These are phyloP conservation scores for Caenorhabditis angaria DNA, from an alignment of 2,888 invertebrate species.

Conservation along the genomic window DNA sequence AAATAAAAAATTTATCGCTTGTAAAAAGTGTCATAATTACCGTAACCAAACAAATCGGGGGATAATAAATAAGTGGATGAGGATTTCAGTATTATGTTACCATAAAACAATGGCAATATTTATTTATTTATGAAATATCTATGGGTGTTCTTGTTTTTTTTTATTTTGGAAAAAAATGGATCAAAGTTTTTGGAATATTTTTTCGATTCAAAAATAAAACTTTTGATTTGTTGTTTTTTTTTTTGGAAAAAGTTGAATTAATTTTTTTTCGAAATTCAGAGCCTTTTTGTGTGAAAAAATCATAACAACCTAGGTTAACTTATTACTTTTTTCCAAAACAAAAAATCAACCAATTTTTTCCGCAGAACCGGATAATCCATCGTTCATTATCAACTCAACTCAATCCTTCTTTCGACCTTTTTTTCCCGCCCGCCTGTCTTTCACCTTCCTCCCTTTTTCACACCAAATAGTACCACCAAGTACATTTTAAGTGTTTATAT, in stretches of 20 bases:
- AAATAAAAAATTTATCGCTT: neutral
- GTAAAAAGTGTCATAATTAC: constrained; percentile 4
- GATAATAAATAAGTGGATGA: neutral
- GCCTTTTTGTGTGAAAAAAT: too few species aligned
- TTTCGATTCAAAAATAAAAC: too few species aligned
- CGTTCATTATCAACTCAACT: neutral
- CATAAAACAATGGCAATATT: neutral
- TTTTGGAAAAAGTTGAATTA: too few species aligned
- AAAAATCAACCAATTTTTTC: too few species aligned
- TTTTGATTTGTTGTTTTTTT: too few species aligned
- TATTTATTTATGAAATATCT: neutral
- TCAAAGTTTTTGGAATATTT: too few species aligned
- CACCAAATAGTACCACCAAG: constrained; percentile 4
- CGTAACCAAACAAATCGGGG: constrained; percentile 1
- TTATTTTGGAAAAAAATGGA: neutral
- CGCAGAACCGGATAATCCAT: neutral
- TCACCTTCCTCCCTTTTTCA: constrained; percentile 7
- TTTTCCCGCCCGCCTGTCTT: constrained; percentile 18
- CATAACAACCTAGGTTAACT: too few species aligned
- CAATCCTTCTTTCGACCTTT: neutral
- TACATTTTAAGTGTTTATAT: neutral
- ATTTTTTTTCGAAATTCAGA: too few species aligned
- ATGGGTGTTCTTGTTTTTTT: neutral
- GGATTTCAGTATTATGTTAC: constrained; percentile 4
- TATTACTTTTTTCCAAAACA: too few species aligned